Evolutionary conservation across 64 coral and sea anemone genomes (phyloP), one percentile per base, ranked within the genome.

Genomic region (Catalaphyllia jardinei): DNA sequence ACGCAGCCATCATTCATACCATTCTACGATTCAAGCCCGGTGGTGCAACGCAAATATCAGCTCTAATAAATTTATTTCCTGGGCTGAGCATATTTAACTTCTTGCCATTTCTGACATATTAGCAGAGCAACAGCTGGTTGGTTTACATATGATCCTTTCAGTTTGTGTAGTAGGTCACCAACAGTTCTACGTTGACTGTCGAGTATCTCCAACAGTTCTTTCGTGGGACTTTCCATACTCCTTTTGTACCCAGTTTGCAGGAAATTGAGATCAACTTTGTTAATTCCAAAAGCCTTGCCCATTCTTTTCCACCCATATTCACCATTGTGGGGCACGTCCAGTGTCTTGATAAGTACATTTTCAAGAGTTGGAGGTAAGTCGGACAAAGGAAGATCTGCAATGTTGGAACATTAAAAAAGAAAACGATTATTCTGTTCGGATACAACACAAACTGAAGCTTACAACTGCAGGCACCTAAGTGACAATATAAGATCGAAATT

Each of bases 241-340:
- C 19, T 83, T 24, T 12, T 22, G 60, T 65, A 79, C 29, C 25
- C 77, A 25, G 29, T 83, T 63, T 83, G 61, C 59, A 63, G 31
- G 10, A 42, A 28, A 1, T 39, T 24, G 4, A 83, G 79, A 24
- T 38, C 9, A 83, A 65, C 79, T 46, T n/a, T 9, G 8, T 65
- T 22, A 65, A 83, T 64, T 10, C 62, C 2, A 63, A 83, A n/a
- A 20, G 17, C 11, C 5, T 11, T 83, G 5, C 79, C 79, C 18
- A 83, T 18, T 65, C 35, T 83, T 42, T 83, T 7, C 79, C 79
- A 83, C 60, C 79, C 79, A 9, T 29, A 42, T 67, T 83, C 60
- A 19, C 79, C 79, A 1, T 64, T 17, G 59, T 11, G 61, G 30
- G 10, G 30, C 31, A 42, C 30, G 46, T 83, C 59, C 2, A 83